These are phyloP conservation scores for Drosophila melanogaster DNA, from an alignment of 1,140 invertebrate genomes.

Conservation along the genomic window Release_6_plus_ISO1_MT NC_004354.4:11580001-11580500, in stretches of 20 bases:
- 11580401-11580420: too few species aligned
- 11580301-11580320: slow-evolving; percentile 31
- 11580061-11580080: slow-evolving; percentile 47
- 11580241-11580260: slow-evolving; percentile 5
- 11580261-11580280: slow-evolving; percentile 12
- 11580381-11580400: neutral
- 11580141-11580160: slow-evolving; percentile 32
- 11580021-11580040: slow-evolving; percentile 64
- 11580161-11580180: neutral
- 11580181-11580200: slow-evolving; percentile 12
- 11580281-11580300: too few species aligned
- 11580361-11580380: neutral
- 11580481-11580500: too few species aligned
- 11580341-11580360: neutral
- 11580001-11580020: slow-evolving; percentile 18
- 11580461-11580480: too few species aligned
- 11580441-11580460: too few species aligned
- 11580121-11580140: slow-evolving; percentile 21
- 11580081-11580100: slow-evolving; percentile 65
- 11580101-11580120: slow-evolving; percentile 4
- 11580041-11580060: slow-evolving; percentile 41
- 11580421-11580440: too few species aligned
- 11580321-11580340: neutral
- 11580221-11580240: slow-evolving; percentile 8
- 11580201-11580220: slow-evolving; percentile 21